Base-by-base conservation (phyloP, 2,113 vertebrate genomes). In the Vulpes lagopus region DNA sequence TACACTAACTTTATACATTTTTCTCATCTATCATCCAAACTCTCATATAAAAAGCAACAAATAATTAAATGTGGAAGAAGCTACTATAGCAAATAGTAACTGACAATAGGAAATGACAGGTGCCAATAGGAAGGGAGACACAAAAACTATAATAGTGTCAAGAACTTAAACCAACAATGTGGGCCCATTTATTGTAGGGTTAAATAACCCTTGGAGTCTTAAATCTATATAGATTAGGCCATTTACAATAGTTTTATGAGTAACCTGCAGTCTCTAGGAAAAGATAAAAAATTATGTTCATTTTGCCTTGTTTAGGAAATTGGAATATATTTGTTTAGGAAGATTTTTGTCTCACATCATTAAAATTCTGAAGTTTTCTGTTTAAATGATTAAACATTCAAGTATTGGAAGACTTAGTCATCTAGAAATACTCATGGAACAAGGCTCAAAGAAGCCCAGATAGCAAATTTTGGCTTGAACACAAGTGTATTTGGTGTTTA, bases 401-500 rank as follows among this genome's bases (percentile, higher is more conserved):
- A 80, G 64, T 80, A 49, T 15, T 55, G 53, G 20, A 64, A 91
- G 10, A 74, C 23, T 55, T 73, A 62, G 30, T 84, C 53, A 84
- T 86, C 51, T 76, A 49, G 83, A 74, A 53, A 84, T 74, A 82
- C 19, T 96, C 59, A 65, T 11, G 30, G 79, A 22, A 11, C 0
- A 2, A 92, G 14, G 62, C 62, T 67, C 35, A 74, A 57, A 76
- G 64, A 94, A 92, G 35, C 12, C 51, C n/a, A 51, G 20, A 25
- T 74, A 79, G 15, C 88, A 89, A 20, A 38, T 1, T 8, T 89
- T 38, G 90, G 32, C 67, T 96, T 80, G 38, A 95, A 93, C 81
- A 65, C 94, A 96, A 92, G 51, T 94, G 64, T 94, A 27, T 92
- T 92, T 76, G 65, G 53, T 43, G 22, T 94, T 97, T 95, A 59